Evolutionary conservation across 1,140 invertebrate genomes (phyloP).

Genomic region (Drosophila micromelanica): DNA sequence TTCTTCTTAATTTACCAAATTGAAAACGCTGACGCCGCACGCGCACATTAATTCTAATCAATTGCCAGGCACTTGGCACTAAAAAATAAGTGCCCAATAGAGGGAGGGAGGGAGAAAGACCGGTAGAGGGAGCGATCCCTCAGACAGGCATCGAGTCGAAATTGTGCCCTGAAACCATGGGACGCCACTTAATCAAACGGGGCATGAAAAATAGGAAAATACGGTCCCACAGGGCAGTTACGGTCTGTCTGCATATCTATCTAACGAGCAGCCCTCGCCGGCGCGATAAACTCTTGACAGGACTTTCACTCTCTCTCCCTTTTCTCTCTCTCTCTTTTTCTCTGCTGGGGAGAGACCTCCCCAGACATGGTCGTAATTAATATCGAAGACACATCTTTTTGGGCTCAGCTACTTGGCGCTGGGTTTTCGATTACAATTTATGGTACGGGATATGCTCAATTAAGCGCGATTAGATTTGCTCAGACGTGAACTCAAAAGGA

Average conservation of each 20-base stretch:
- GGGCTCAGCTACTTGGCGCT: slow-evolving; percentile 20
- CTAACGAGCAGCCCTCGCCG: slow-evolving; percentile 8
- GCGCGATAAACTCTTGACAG: slow-evolving; percentile 23
- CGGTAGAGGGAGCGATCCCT: neutral
- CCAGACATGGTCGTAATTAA: slow-evolving; percentile 63
- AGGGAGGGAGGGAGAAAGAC: neutral
- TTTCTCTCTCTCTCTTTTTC: no score
- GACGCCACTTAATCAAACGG: slow-evolving; percentile 75
- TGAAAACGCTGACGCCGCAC: slow-evolving; percentile 64
- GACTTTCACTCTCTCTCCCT: slow-evolving; percentile 24
- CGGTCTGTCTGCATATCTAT: slow-evolving; percentile 3
- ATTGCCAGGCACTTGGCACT: slow-evolving; percentile 68
- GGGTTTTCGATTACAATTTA: slow-evolving; percentile 50
- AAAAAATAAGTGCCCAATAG: slow-evolving; percentile 63
- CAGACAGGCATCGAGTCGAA: neutral
- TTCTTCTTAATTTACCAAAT: slow-evolving; percentile 54
- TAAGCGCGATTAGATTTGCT: slow-evolving; percentile 69
- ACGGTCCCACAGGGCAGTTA: slow-evolving; percentile 29
- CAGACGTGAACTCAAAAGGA: neutral
- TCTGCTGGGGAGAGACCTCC: slow-evolving; percentile 46
- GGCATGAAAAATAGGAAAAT: slow-evolving; percentile 6
- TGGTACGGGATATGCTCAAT: slow-evolving; percentile 51
- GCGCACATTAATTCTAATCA: slow-evolving; percentile 79
- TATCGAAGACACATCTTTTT: slow-evolving; percentile 43
- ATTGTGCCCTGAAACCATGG: slow-evolving; percentile 44